Conservation (phyloP, 2,113 vertebrate genomes). For the Callorhinus ursinus region DNA sequence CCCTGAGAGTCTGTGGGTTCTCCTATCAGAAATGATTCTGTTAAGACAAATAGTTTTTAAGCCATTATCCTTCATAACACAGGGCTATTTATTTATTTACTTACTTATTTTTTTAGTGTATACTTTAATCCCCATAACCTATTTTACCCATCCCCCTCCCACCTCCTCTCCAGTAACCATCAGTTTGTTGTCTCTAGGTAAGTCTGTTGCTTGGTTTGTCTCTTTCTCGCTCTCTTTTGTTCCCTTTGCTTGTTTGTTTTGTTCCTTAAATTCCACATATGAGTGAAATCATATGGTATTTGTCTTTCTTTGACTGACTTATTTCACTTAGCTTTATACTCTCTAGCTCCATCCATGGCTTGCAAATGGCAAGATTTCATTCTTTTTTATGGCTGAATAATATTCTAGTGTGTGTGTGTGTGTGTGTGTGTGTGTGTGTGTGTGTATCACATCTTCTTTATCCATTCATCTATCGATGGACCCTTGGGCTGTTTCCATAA, state of each 20-base stretch:
- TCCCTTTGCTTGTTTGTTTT: not conserved
- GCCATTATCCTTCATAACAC: not conserved
- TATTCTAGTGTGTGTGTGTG: not conserved
- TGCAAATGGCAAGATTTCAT: not conserved
- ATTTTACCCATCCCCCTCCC: not conserved
- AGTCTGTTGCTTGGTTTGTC: not conserved
- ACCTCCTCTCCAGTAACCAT: not conserved
- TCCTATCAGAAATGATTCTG: not conserved
- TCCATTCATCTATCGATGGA: not conserved
- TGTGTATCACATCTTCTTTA: not conserved
- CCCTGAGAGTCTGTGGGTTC: not conserved
- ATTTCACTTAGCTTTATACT: not conserved
- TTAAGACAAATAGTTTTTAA: not conserved
- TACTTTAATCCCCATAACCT: not conserved
- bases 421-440: too few species aligned
- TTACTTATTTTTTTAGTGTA: not conserved
- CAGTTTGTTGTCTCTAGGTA: not conserved
- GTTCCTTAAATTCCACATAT: not conserved
- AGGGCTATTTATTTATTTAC: not conserved
- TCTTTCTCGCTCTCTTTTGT: not conserved
- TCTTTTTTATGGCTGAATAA: not conserved
- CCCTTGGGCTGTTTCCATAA: not conserved
- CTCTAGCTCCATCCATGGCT: not conserved
- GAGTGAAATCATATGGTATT: not conserved
- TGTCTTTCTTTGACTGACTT: not conserved